Base-by-base conservation (phyloP, 92 coral and sea anemone species). In the Bergia puertoricense region DNA sequence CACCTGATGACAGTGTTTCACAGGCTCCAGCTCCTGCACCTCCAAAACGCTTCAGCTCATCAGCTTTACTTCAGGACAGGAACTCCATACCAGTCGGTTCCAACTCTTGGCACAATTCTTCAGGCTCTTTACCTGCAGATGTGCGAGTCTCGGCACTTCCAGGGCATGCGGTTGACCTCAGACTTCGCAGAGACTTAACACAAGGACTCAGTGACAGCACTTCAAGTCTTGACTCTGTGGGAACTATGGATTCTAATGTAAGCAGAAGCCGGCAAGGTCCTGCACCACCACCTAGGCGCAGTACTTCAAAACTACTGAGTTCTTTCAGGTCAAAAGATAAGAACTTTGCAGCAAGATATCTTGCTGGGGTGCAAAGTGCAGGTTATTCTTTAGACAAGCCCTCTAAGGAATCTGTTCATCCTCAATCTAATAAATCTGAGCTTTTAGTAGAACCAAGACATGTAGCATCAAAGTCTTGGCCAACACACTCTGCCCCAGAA, bases 251-350 rank as follows among this genome's bases (percentile, higher is more conserved):
- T 86, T 90, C 94, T 56, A 80, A 81, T 86, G 68, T 74, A 56
- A 86, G 90, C 41, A 86, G 90, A 48, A 86, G 96, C 23, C 90
- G 90, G 39, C 93, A 89, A 44, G 96, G 96, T 2, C 98, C 98
- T 5, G 98, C 94, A 8, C 96, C 96, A 5, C 98, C 98, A 3
- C 98, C 98, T 20, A 88, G 98, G 75, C 93, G 96, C 5, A 93
- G 96, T 79, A 88, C 77, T 14, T 95, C 98, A 36, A 91, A 91
- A 69, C 89, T 95, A 13, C 90, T 95, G 46, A 95, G 93, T 82
- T 95, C 98, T 2, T 93, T 95, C 73, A 88, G 98, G 48, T 81
- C 86, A 15, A 85, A 91, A 83, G 96, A 94, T 84, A 84, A 46
- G 39, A 16, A 20, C 20, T 84, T 84, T 48, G 46, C 87, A 71